Conservation (phyloP, 2,888 invertebrate genomes). For the Xylocampa areola region DNA sequence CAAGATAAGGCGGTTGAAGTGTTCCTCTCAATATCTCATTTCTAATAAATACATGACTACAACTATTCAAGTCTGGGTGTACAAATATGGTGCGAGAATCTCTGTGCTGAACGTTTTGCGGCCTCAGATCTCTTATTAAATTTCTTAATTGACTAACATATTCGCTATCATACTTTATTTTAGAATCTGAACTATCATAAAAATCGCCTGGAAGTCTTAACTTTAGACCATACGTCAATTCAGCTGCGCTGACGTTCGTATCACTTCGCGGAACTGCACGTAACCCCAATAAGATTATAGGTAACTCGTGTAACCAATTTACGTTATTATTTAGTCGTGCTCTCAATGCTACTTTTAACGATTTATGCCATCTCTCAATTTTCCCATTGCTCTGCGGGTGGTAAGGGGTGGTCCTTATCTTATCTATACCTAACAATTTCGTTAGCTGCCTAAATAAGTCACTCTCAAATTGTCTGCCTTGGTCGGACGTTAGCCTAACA, state of each 20-base stretch:
- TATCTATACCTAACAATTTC: background rate
- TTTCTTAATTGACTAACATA: background rate
- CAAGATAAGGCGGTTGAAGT: background rate
- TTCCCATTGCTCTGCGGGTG: too few relatives aligned
- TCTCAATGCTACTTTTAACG: conserved; percentile 4
- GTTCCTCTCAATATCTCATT: background rate
- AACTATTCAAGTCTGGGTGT: background rate
- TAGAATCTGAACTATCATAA: background rate
- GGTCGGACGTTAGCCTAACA: too few relatives aligned
- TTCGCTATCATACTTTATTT: background rate
- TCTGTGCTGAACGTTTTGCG: background rate
- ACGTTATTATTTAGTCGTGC: background rate
- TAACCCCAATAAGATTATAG: background rate
- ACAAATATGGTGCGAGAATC: background rate
- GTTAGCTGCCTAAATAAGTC: too few relatives aligned
- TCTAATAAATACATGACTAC: background rate
- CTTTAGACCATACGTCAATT: background rate
- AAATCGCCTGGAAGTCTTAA: background rate
- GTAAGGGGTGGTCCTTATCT: background rate
- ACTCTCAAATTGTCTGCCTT: too few relatives aligned
- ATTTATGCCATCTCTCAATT: background rate
- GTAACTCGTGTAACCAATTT: background rate
- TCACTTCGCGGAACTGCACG: background rate
- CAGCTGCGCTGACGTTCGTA: background rate
- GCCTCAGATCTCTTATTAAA: background rate